Evolutionary conservation across 2,113 vertebrate species (phyloP).

Genomic region (Azemiops feae): DNA sequence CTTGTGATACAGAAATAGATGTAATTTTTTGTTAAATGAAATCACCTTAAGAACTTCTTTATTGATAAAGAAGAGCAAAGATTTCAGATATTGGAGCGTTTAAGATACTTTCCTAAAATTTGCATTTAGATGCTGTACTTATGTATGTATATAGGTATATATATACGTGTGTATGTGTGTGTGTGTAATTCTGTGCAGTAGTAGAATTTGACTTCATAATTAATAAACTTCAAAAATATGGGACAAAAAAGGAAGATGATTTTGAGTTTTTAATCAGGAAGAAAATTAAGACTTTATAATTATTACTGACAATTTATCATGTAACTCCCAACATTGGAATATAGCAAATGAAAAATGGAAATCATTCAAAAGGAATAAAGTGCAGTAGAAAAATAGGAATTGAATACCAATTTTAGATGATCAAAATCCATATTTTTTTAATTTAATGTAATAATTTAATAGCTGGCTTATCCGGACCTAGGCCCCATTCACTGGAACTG

Average conservation of each 20-base stretch:
- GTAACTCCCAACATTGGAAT: background rate
- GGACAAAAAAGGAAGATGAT: background rate
- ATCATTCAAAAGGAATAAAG: background rate
- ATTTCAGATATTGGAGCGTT: slow-evolving; percentile 5
- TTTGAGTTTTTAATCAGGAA: background rate
- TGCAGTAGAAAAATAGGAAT: background rate
- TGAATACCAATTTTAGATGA: background rate
- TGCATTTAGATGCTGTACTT: slow-evolving; percentile 2
- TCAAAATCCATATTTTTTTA: background rate
- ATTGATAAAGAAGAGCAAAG: background rate
- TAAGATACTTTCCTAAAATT: slow-evolving; percentile 10
- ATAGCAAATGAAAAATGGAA: background rate
- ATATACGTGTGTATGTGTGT: background rate
- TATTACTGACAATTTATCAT: background rate
- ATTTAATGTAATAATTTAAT: background rate
- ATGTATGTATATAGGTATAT: background rate
- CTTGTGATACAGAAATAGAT: background rate
- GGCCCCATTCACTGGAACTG: background rate
- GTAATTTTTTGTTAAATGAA: background rate
- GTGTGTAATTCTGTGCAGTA: background rate
- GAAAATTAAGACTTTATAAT: background rate
- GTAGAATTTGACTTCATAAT: background rate
- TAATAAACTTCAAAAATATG: background rate
- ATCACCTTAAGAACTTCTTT: background rate
- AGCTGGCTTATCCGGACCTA: background rate